Evolutionary conservation across 92 coral and sea anemone genomes (phyloP).

Genomic region (Parazoanthus darwini): DNA sequence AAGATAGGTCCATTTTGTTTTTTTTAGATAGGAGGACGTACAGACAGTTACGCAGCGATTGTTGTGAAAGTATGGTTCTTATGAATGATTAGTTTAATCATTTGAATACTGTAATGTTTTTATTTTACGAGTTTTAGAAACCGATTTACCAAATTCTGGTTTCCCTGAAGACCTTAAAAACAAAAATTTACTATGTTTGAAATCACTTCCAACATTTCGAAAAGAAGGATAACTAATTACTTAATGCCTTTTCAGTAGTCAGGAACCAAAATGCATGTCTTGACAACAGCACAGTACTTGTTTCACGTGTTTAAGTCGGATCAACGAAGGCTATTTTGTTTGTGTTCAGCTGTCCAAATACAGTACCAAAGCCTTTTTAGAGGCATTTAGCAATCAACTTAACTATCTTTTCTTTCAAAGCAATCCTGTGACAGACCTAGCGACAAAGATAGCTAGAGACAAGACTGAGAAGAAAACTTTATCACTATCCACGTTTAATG

Average conservation of each 20-base stretch:
- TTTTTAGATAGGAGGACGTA: background rate
- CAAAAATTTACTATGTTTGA: too few relatives aligned
- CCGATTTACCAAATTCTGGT: too few relatives aligned
- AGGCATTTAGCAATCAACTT: background rate
- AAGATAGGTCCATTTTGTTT: background rate
- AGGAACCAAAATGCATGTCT: background rate
- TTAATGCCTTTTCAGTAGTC: too few relatives aligned
- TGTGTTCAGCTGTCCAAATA: background rate
- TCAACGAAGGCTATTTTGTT: background rate
- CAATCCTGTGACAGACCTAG: background rate
- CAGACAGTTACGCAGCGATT: background rate
- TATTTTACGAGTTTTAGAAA: background rate
- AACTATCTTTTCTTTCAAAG: background rate
- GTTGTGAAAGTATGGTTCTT: background rate
- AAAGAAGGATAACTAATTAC: background rate
- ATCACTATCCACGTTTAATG: background rate
- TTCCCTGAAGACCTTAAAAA: too few relatives aligned
- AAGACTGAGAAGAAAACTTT: background rate
- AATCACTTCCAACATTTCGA: background rate
- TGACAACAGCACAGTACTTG: background rate
- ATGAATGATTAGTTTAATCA: too few relatives aligned
- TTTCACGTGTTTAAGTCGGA: background rate
- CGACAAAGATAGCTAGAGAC: conserved; percentile 11
- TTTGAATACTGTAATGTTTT: background rate
- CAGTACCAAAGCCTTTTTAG: too few relatives aligned